Evolutionary conservation across 2,797 vertebrate genomes (phyloP).

Genomic region (Thripadectes ignobilis): DNA sequence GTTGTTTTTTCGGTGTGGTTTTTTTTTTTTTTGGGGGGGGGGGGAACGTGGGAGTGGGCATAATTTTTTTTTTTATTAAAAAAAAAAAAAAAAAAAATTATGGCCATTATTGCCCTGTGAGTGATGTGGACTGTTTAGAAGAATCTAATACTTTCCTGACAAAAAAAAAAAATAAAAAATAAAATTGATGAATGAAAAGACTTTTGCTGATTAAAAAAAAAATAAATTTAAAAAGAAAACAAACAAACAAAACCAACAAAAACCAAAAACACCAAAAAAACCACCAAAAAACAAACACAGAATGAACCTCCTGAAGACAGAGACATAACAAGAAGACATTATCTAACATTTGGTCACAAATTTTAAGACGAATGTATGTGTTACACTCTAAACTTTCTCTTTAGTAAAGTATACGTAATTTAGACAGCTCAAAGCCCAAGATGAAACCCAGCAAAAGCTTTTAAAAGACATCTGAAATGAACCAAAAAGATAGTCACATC

Average conservation of each 20-base stretch:
- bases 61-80: background rate
- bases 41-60: no score
- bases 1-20: background rate
- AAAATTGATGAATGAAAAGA: background rate
- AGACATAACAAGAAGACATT: background rate
- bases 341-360: background rate
- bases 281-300: background rate
- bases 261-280: no score
- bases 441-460: background rate
- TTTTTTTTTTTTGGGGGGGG: background rate
- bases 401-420: background rate
- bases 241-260: no score
- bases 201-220: background rate
- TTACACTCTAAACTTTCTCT: background rate
- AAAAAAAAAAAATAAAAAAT: background rate
- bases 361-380: background rate
- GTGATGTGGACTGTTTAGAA: background rate
- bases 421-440: background rate
- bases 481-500: background rate
- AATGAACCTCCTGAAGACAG: background rate
- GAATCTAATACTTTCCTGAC: background rate
- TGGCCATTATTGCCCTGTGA: background rate
- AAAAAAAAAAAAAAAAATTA: background rate
- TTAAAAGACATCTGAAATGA: background rate
- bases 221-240: rapidly evolving